A percentile compares a stretch with the other conserved stretches of the same genome.
Conservation (phyloP, 1,140 invertebrate species). For the Brachionus rotundiformis region DNA sequence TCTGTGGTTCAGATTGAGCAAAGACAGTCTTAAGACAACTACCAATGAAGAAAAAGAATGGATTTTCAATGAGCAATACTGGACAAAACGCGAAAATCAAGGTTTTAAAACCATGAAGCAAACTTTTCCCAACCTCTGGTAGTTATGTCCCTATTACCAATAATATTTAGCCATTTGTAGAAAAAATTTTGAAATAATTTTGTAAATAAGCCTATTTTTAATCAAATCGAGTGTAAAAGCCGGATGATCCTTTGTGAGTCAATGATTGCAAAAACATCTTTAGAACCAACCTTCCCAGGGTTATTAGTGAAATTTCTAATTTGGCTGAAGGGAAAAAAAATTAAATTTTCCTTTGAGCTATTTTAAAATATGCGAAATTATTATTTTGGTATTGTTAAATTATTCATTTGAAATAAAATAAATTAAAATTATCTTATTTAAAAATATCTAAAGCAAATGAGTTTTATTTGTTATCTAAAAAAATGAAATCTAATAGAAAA, state of each 20-base stretch:
- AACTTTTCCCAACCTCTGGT: conserved; percentile 39
- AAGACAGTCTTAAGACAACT: conserved; percentile 40
- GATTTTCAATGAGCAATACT: conserved; percentile 51
- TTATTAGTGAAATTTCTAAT: neutral
- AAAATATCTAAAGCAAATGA: neutral
- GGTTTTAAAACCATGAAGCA: conserved; percentile 43
- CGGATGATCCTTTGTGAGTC: neutral
- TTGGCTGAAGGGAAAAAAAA: neutral
- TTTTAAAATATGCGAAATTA: neutral
- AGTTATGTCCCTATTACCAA: neutral
- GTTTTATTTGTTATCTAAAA: neutral
- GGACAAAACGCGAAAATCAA: conserved; percentile 49
- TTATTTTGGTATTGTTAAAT: conserved; percentile 1
- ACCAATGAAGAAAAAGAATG: conserved; percentile 47
- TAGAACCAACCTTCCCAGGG: neutral
- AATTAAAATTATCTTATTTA: neutral
- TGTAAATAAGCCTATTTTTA: neutral
- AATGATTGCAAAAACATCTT: neutral
- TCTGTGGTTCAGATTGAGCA: conserved; percentile 38
- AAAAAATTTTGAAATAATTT: neutral
- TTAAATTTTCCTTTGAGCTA: neutral
- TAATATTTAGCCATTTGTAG: neutral
- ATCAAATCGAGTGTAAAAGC: neutral
- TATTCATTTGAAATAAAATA: conserved; percentile 13
- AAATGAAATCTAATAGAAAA: no score